Evolutionary conservation across 2,113 vertebrate species (phyloP).

Genomic region (Corythaeola cristata): DNA sequence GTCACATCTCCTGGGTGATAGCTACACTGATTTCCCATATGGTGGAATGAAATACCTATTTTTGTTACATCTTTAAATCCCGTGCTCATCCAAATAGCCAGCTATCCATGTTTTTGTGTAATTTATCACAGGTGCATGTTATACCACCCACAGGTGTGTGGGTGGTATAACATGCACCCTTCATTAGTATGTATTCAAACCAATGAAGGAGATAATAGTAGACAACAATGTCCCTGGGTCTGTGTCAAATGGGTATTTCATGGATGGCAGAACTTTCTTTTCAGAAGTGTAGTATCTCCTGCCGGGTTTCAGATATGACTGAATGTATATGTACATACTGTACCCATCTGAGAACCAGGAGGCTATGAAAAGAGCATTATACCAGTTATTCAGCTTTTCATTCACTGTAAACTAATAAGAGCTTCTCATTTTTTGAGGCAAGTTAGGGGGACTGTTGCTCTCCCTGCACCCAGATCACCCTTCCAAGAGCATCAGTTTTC

Average conservation of each 20-base stretch:
- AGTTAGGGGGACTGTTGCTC: background rate
- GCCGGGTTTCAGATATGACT: background rate
- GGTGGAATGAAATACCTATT: background rate
- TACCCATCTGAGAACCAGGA: background rate
- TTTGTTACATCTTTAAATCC: background rate
- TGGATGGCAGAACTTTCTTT: background rate
- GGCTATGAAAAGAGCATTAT: background rate
- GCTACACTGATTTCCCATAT: background rate
- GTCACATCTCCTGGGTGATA: background rate
- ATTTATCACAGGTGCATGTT: too few relatives aligned
- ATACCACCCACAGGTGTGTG: background rate
- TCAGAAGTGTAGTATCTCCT: background rate
- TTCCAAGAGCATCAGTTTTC: background rate
- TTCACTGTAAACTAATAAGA: background rate
- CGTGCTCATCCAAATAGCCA: background rate
- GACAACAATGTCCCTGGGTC: background rate
- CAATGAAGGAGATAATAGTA: background rate
- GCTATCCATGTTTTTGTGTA: background rate
- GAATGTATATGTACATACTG: background rate
- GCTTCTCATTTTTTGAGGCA: background rate
- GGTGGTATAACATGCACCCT: background rate
- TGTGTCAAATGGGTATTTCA: slow-evolving; percentile 32
- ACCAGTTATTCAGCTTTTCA: background rate
- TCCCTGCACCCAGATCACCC: background rate
- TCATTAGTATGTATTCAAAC: slow-evolving; percentile 1